phyloP scores from a whole-genome alignment of 2,888 invertebrate genomes.

The Criorhina ranunculi region DNA sequence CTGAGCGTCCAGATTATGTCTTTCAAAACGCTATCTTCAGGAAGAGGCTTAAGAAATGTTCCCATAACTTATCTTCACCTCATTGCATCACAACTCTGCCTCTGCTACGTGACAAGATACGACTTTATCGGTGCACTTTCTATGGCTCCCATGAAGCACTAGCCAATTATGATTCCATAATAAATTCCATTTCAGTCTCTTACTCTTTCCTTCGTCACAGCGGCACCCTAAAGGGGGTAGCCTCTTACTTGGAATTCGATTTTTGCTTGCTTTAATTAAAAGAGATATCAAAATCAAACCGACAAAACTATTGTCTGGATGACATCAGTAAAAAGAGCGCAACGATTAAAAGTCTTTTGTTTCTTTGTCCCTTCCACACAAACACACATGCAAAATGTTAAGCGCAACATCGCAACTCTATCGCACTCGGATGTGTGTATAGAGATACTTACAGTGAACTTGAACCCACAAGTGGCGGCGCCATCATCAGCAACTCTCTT shows the following conservation, averaged over 20 bases:
- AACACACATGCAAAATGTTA: constrained; percentile 1
- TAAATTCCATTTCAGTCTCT: neutral
- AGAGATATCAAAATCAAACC: constrained; percentile 17
- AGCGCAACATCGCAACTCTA: constrained; percentile 10
- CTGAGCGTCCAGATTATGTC: too few relatives aligned
- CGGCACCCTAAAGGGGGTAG: neutral
- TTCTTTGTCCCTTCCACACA: neutral
- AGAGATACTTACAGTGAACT: constrained; percentile 40
- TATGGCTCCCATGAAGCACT: constrained; percentile 6
- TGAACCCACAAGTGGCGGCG: constrained; percentile 54
- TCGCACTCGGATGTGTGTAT: neutral
- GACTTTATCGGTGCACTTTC: constrained; percentile 1
- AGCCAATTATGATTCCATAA: constrained; percentile 25
- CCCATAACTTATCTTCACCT: constrained; percentile 5
- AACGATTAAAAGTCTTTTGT: neutral
- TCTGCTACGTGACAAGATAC: neutral
- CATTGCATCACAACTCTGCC: neutral
- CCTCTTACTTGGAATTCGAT: neutral
- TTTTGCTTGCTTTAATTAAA: constrained; percentile 49
- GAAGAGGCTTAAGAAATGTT: too few relatives aligned
- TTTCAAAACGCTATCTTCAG: too few relatives aligned
- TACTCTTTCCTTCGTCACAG: neutral
- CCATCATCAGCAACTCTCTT: constrained; percentile 15
- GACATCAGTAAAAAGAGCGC: constrained; percentile 9
- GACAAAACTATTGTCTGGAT: neutral